These are phyloP conservation scores for Steromphala cineraria DNA, from an alignment of 2,888 invertebrate species.

Conservation along the genomic window DNA sequence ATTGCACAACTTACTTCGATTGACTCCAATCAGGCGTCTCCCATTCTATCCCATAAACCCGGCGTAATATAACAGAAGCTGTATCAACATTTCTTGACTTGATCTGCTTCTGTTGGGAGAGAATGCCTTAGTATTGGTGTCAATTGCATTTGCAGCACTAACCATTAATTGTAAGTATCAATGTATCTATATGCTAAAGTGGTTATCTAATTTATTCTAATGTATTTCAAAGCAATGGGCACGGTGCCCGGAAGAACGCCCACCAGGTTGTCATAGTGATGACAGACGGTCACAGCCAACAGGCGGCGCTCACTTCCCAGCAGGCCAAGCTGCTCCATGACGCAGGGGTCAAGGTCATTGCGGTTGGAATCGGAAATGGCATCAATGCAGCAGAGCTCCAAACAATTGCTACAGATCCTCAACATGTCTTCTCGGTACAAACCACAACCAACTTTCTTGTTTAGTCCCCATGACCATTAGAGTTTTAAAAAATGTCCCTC, in stretches of 20 bases:
- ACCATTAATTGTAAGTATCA: too few relatives aligned
- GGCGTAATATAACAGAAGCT: too few relatives aligned
- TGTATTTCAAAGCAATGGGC: not conserved
- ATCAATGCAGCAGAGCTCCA: constrained; percentile 50
- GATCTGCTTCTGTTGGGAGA: too few relatives aligned
- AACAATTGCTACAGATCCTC: constrained; percentile 54
- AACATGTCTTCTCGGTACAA: constrained; percentile 44
- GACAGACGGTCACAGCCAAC: constrained; percentile 58
- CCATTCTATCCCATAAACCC: too few relatives aligned
- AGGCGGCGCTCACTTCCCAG: not conserved
- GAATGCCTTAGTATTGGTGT: too few relatives aligned
- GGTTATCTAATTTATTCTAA: not conserved
- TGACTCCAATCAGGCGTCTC: too few relatives aligned
- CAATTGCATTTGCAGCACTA: too few relatives aligned
- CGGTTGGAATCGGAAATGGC: constrained; percentile 61
- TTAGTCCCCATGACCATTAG: too few relatives aligned
- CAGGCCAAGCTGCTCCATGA: constrained; percentile 15
- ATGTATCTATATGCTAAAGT: not conserved
- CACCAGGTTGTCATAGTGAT: constrained; percentile 62
- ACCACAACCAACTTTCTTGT: too few relatives aligned
- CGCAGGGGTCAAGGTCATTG: constrained; percentile 47
- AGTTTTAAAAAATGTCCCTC: too few relatives aligned
- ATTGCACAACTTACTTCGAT: too few relatives aligned
- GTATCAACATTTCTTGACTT: too few relatives aligned
- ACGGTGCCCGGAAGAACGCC: constrained; percentile 52